These are phyloP conservation scores for Brachionus manjavacas DNA, from an alignment of 1,140 invertebrate genomes.

Conservation along the genomic window DNA sequence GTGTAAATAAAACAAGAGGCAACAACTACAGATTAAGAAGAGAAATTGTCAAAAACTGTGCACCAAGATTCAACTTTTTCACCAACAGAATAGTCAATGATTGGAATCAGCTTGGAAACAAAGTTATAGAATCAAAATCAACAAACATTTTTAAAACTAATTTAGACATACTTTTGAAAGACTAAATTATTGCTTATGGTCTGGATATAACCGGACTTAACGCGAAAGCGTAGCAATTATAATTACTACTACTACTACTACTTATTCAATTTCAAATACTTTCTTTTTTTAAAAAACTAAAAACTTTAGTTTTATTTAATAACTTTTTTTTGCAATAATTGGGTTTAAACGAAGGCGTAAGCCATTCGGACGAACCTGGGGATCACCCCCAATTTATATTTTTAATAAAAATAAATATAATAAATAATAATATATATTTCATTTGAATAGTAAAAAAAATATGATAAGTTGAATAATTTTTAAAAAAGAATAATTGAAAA, in stretches of 20 bases:
- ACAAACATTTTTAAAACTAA: background rate
- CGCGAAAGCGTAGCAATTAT: conserved; percentile 5
- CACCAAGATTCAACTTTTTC: background rate
- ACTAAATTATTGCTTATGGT: background rate
- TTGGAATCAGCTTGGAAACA: background rate
- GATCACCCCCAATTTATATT: too few species aligned
- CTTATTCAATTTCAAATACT: too few species aligned
- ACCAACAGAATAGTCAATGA: background rate
- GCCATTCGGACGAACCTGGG: too few species aligned
- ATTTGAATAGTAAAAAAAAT: too few species aligned
- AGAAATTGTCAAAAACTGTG: background rate
- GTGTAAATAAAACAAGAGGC: background rate
- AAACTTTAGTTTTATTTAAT: too few species aligned
- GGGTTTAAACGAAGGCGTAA: too few species aligned
- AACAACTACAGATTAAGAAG: background rate
- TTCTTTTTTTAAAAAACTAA: too few species aligned
- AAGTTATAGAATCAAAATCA: background rate
- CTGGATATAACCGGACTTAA: background rate
- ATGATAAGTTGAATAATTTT: too few species aligned
- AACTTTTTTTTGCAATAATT: too few species aligned
- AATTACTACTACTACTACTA: background rate
- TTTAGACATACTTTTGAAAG: background rate
- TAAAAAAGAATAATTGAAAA: too few species aligned
- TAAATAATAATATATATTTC: too few species aligned
- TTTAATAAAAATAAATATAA: too few species aligned